A percentile compares a stretch with the other conserved stretches of the same genome.
Conservation (phyloP, 2,888 invertebrate species). For the Sarcophaga carnaria region DNA sequence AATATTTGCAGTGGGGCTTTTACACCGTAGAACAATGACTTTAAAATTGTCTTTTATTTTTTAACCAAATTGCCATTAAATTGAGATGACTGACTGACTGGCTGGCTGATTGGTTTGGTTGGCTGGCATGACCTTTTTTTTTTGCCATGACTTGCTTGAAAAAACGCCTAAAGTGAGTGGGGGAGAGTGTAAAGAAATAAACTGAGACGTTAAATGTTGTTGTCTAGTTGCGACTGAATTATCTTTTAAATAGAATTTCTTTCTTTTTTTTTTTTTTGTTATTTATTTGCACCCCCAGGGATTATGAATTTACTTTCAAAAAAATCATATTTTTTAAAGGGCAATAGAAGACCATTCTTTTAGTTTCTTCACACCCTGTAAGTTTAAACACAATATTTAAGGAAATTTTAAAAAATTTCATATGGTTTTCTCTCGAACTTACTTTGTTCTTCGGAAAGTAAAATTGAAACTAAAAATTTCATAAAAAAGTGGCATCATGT, state of each 20-base stretch:
- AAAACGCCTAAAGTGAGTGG: background rate
- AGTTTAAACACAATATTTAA: too few species aligned
- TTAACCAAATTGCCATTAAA: constrained; percentile 64
- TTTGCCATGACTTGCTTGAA: constrained; percentile 3
- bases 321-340: constrained; percentile 26
- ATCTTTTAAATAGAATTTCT: constrained; percentile 18
- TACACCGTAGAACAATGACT: constrained; percentile 56
- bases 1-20: constrained; percentile 48
- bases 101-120: background rate
- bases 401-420: too few species aligned
- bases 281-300: constrained; percentile 35
- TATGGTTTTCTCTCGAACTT: too few species aligned
- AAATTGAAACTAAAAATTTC: too few species aligned
- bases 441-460: background rate
- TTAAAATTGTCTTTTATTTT: constrained; percentile 66
- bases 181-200: constrained; percentile 17
- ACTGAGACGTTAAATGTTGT: constrained; percentile 12
- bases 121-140: constrained; percentile 51
- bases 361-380: too few species aligned
- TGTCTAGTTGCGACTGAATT: constrained; percentile 31
- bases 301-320: constrained; percentile 33
- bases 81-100: constrained; percentile 60
- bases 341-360: too few species aligned
- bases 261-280: background rate
- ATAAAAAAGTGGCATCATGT: too few species aligned